A percentile compares a stretch with the other conserved stretches of the same genome.
Evolutionary conservation across 2,888 invertebrate species (phyloP).

Genomic region (Hypsopygia costalis): DNA sequence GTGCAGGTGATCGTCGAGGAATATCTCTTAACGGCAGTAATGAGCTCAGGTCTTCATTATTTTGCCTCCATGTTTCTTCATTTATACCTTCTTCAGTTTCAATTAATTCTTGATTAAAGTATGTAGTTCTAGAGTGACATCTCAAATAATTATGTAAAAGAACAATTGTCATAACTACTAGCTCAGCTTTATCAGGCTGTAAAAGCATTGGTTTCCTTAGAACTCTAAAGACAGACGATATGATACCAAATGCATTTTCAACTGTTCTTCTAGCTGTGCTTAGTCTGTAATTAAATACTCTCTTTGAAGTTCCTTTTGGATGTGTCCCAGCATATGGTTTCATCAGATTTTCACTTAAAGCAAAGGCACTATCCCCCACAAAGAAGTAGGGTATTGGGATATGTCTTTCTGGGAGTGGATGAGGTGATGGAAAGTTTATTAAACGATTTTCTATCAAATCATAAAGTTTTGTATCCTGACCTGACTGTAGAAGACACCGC

Average conservation of each 20-base stretch:
- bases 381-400: conserved; percentile 13
- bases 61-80: not conserved
- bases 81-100: conserved; percentile 8
- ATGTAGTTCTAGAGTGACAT: conserved; percentile 10
- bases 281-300: not conserved
- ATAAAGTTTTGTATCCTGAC: conserved; percentile 6
- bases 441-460: conserved; percentile 14
- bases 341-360: conserved; percentile 15
- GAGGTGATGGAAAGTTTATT: conserved; percentile 9
- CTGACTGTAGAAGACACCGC: conserved; percentile 20
- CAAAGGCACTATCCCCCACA: conserved; percentile 16
- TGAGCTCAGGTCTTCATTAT: conserved; percentile 6
- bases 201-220: not conserved
- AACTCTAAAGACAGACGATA: not conserved
- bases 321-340: conserved; percentile 16
- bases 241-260: not conserved
- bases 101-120: conserved; percentile 8
- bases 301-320: not conserved
- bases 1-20: conserved; percentile 7
- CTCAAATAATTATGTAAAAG: conserved; percentile 13
- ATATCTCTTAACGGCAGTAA: conserved; percentile 8
- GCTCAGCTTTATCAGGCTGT: not conserved
- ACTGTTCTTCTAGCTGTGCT: not conserved
- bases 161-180: not conserved
- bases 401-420: conserved; percentile 10